Base-by-base conservation (phyloP, 1,140 invertebrate species). In the Aphaenogaster floridana region DNA sequence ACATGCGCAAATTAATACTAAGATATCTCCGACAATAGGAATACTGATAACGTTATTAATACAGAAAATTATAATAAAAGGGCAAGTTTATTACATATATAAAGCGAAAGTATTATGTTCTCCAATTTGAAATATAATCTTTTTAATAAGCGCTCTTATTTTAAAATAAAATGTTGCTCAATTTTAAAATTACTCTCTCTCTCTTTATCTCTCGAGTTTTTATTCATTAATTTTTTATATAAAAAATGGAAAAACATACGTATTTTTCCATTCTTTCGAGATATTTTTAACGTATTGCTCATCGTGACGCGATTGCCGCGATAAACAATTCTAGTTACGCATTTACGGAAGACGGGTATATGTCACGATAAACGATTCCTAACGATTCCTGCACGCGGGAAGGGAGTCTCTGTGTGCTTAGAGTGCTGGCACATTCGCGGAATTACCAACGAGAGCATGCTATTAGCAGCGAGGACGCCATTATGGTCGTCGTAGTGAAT, bases 401-500 rank as follows among this genome's bases (percentile, higher is more conserved):
- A 39, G 36, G 52, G 76, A 17, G 28, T 57, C 48, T 48, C 48
- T 52, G 8, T 81, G 36, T 71, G 48, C 64, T 69, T 54, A 81
- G 64, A 76, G 52, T 36, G 36, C 72, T 28, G 85, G 39, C 85
- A 71, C 85, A 69, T 71, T 84, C 80, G 69, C 69, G 69, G 69
- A 87, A 87, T 87, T 76, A 83, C 68, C 79, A 84, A 69, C 68
- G 80, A 76, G 86, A 87, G 86, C 50, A 68, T 72, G 86, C 86
- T 87, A 87, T 87, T 87, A 87, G 80, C 69, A 85, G n/a, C 59
- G 76, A 54, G 77, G 83, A 88, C 64, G 83, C 89, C 72, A 91
- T 91, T 91, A 91, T 88, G 86, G 74, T 64, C 86, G 86, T 87
- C 72, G 76, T 85, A 86, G 72, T 86, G 61, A 91, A 71, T 88